These are phyloP conservation scores for Petrocephalus schoutedeni DNA, from an alignment of 2,797 vertebrate species.

Conservation along the genomic window DNA sequence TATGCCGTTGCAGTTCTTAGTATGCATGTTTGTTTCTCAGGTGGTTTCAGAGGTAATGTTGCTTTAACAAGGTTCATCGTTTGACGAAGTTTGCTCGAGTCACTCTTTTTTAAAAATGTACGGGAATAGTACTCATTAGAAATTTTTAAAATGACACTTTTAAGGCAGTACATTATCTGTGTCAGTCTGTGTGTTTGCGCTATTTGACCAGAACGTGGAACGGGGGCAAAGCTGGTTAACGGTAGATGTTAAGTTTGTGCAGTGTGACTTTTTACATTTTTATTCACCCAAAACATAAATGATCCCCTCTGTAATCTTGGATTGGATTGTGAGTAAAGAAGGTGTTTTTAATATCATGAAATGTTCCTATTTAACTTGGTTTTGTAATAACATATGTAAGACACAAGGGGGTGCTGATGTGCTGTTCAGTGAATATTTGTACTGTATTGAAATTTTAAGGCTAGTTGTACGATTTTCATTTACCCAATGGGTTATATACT, in stretches of 20 bases:
- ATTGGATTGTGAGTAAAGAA: neutral
- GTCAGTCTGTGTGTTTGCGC: slow-evolving; percentile 38
- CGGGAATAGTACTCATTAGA: slow-evolving; percentile 25
- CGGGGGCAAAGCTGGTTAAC: neutral
- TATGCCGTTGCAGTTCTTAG: neutral
- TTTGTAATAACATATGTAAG: slow-evolving; percentile 18
- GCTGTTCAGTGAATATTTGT: slow-evolving; percentile 34
- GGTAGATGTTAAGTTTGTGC: neutral
- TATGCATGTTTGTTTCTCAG: neutral
- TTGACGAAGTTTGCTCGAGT: slow-evolving; percentile 18
- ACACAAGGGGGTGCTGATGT: slow-evolving; percentile 37
- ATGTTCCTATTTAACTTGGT: neutral
- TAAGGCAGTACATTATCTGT: slow-evolving; percentile 38
- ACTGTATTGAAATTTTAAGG: slow-evolving; percentile 47
- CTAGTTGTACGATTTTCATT: slow-evolving; percentile 14
- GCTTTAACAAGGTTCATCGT: slow-evolving; percentile 36
- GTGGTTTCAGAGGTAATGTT: neutral
- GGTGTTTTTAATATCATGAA: neutral
- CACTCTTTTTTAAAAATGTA: slow-evolving; percentile 14
- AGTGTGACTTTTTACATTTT: slow-evolving; percentile 1
- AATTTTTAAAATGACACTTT: neutral
- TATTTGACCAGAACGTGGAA: slow-evolving; percentile 10
- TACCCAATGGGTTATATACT: neutral
- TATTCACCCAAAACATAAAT: neutral
- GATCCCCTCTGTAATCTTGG: neutral